Base-by-base conservation (phyloP, 1,140 invertebrate species). In the Drosophila parabipectinata region DNA sequence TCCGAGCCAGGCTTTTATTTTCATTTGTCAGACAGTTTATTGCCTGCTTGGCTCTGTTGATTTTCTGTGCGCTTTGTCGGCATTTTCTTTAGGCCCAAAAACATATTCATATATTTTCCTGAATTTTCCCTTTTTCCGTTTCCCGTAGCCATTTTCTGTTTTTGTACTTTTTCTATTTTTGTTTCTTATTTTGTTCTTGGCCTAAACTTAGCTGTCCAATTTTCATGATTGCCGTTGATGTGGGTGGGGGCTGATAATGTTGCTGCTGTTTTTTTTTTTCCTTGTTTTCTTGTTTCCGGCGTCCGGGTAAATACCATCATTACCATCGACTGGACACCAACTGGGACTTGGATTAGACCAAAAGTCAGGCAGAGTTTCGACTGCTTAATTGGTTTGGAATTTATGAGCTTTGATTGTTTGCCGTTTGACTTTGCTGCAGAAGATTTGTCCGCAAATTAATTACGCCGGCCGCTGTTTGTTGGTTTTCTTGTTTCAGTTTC, bases 331-430 rank as follows among this genome's bases (percentile, higher is more conserved):
- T 55, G 77, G 56, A 61, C 76, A 79, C 58, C 57, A 68, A 47
- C 50, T 55, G 54, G 37, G 71, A 26, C 56, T 56, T 34, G 76
- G 68, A 66, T 79, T 69, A 54, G 52, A 45, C 6, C 41, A 14
- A 9, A 8, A 5, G n/a, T 4, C n/a, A 44, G 45, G 37, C 53
- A 26, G 39, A 55, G 50, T 74, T 79, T 64, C 48, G 53, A 77
- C 60, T 77, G 60, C 72, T 80, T 80, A 81, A 81, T 81, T 80
- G 77, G 78, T 81, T 81, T 67, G 72, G 62, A 73, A 81, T 81
- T 81, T 81, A 81, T 81, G 79, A 73, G 67, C 68, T 81, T 81
- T 81, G 79, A 81, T 81, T 81, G 62, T 61, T 57, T 48, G 53
- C 63, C 12, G 15, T 72, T 32, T 68, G 54, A 56, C 45, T 52